Evolutionary conservation across 2,797 vertebrate genomes (phyloP).

Genomic region (Lacerta agilis): DNA sequence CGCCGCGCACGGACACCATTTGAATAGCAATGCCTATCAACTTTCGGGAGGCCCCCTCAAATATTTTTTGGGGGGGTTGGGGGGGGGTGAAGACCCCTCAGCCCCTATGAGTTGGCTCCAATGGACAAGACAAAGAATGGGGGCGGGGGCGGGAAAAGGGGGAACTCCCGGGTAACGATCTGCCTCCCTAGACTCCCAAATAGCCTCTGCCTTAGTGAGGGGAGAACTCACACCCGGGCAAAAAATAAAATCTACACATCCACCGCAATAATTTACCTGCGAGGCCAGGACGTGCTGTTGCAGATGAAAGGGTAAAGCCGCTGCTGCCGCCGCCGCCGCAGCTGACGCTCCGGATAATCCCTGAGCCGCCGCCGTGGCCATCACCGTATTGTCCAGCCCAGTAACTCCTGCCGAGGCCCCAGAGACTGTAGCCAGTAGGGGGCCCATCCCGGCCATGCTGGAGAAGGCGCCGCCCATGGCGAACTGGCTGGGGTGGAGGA

Average conservation of each 20-base stretch:
- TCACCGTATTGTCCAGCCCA: slow-evolving; percentile 86
- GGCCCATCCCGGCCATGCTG: slow-evolving; percentile 91
- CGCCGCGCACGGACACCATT: no score
- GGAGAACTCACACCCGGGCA: rapidly evolving
- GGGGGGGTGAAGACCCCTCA: no score
- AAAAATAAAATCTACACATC: neutral
- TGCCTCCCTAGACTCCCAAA: neutral
- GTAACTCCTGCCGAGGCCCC: slow-evolving; percentile 85
- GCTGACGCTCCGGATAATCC: slow-evolving; percentile 86
- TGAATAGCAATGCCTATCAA: no score
- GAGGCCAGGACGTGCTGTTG: slow-evolving; percentile 97
- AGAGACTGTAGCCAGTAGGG: slow-evolving; percentile 91
- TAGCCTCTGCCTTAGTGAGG: no score
- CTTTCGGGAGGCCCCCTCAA: no score
- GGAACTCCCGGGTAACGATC: no score
- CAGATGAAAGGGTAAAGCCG: slow-evolving; percentile 93
- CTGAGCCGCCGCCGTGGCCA: slow-evolving; percentile 89
- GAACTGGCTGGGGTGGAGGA: slow-evolving; percentile 95
- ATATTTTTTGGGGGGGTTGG: no score
- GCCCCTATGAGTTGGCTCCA: no score
- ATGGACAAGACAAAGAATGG: no score
- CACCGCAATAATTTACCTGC: slow-evolving; percentile 83
- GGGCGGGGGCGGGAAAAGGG: no score
- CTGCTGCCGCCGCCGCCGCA: slow-evolving; percentile 69
- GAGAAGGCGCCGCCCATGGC: slow-evolving; percentile 97